Conservation (phyloP, 2,113 vertebrate species). For the Pseudorhombus dupliciocellatus region DNA sequence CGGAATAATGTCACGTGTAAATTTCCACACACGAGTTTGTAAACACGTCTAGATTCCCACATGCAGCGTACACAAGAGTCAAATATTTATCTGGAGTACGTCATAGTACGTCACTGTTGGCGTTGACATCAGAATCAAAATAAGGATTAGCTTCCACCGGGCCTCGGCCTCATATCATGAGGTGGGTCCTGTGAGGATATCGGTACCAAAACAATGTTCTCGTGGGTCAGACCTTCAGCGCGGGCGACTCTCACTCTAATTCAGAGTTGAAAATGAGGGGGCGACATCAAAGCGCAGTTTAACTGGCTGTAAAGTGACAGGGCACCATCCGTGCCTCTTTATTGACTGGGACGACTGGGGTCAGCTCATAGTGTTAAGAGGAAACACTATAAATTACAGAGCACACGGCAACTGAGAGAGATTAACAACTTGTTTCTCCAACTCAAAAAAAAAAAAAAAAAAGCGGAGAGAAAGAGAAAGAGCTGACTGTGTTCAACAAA, state of each 20-base stretch:
- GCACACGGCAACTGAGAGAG: constrained; percentile 50
- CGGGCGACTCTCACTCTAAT: constrained; percentile 62
- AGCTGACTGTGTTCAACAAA: not conserved
- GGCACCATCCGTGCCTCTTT: constrained; percentile 72
- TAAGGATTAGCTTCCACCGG: not conserved
- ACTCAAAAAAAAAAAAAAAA: constrained; percentile 29
- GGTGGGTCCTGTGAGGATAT: constrained; percentile 31
- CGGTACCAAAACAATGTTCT: constrained; percentile 40
- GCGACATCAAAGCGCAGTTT: constrained; percentile 84
- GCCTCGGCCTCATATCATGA: not conserved
- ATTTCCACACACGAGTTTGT: constrained; percentile 21
- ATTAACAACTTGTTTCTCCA: constrained; percentile 67
- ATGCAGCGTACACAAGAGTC: not conserved
- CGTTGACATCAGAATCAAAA: not conserved
- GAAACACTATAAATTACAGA: constrained; percentile 78
- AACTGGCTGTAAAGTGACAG: constrained; percentile 81
- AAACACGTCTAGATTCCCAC: not conserved
- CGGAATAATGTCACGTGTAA: not conserved
- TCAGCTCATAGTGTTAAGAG: constrained; percentile 77
- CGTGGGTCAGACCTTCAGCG: constrained; percentile 60
- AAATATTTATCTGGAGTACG: not conserved
- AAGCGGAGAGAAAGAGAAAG: not conserved
- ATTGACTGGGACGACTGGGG: constrained; percentile 72
- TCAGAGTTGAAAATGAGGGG: constrained; percentile 66
- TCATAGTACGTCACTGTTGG: not conserved